A percentile compares a stretch with the other conserved stretches of the same genome.
Evolutionary conservation across 1,140 invertebrate genomes (phyloP).

Genomic region (Contarinia nasturtii): DNA sequence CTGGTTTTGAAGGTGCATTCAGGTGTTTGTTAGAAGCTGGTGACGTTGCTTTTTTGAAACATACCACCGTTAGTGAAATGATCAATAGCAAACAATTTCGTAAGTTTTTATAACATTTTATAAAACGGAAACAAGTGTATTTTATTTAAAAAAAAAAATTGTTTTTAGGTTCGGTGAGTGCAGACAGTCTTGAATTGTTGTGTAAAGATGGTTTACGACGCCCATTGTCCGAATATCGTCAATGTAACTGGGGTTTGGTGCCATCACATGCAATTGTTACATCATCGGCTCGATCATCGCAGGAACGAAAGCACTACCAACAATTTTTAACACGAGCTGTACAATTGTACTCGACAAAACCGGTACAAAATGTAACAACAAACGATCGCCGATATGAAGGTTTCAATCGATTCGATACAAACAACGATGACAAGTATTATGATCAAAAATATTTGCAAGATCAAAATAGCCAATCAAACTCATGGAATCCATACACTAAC

Average conservation of each 20-base stretch:
- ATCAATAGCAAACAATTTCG: constrained; percentile 34
- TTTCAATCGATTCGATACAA: not conserved
- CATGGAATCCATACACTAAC: not conserved
- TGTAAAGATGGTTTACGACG: constrained; percentile 63
- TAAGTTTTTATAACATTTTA: no score
- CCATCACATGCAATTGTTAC: constrained; percentile 77
- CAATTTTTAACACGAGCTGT: constrained; percentile 33
- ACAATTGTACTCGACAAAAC: constrained; percentile 21
- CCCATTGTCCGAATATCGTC: constrained; percentile 46
- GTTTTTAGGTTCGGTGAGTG: constrained; percentile 29
- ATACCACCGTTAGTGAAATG: constrained; percentile 64
- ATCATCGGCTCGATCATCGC: constrained; percentile 48
- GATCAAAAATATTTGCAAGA: constrained; percentile 3
- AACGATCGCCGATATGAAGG: not conserved
- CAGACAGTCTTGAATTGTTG: constrained; percentile 63
- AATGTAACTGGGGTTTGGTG: constrained; percentile 75
- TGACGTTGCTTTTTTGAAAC: constrained; percentile 82
- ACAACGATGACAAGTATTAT: constrained; percentile 5
- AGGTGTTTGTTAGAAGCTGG: constrained; percentile 69
- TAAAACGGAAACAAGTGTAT: no score
- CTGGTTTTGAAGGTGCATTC: constrained; percentile 78
- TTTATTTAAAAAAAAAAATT: no score
- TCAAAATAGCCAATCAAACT: constrained; percentile 3
- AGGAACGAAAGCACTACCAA: constrained; percentile 38
- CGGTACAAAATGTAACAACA: not conserved